A percentile compares a stretch with the other conserved stretches of the same genome.
Evolutionary conservation across 2,888 invertebrate genomes (phyloP).

Genomic region (Melinaea menophilus): DNA sequence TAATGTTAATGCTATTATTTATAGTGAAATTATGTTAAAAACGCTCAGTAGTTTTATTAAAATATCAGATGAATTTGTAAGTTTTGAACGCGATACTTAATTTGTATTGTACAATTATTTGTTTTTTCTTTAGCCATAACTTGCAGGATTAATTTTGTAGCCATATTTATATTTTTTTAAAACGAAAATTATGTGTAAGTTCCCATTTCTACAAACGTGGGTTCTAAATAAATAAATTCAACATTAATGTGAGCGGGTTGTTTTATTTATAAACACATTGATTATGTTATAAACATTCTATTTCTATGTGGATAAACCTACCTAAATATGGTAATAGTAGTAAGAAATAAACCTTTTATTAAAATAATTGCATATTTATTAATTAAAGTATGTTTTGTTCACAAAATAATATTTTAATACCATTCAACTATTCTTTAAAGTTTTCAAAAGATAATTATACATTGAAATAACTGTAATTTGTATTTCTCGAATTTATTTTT

Average conservation of each 20-base stretch:
- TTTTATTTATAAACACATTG: constrained; percentile 25
- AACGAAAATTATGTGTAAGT: constrained; percentile 69
- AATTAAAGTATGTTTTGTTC: too few species aligned
- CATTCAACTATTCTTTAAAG: too few species aligned
- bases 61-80: constrained; percentile 45
- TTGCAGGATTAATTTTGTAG: constrained; percentile 66
- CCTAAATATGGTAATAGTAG: too few species aligned
- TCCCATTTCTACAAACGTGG: constrained; percentile 73
- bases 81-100: constrained; percentile 54
- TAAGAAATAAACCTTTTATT: too few species aligned
- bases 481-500: too few species aligned
- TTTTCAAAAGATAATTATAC: too few species aligned
- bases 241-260: constrained; percentile 44
- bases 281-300: too few species aligned
- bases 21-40: constrained; percentile 57
- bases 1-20: constrained; percentile 69
- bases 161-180: constrained; percentile 75
- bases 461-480: too few species aligned
- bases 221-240: constrained; percentile 76
- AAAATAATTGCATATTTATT: too few species aligned
- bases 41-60: constrained; percentile 62
- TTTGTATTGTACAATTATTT: constrained; percentile 52
- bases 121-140: constrained; percentile 55
- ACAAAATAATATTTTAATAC: too few species aligned
- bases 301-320: too few species aligned